phyloP scores from a whole-genome alignment of 1,140 invertebrate species.

The Cydia fagiglandana region DNA sequence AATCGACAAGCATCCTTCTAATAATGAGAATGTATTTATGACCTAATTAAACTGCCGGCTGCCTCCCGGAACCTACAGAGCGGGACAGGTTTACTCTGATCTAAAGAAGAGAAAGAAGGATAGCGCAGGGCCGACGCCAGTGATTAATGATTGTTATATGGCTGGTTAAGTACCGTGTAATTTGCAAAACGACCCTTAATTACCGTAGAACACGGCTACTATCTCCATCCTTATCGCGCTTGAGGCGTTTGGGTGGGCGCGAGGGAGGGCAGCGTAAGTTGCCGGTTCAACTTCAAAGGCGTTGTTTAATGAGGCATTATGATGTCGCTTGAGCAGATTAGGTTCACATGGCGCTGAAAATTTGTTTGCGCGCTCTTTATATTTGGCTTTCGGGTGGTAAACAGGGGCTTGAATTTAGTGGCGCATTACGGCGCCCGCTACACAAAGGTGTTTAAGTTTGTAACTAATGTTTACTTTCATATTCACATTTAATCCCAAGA shows the following conservation, averaged over 20 bases:
- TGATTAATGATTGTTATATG: slow-evolving; percentile 81
- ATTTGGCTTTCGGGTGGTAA: slow-evolving; percentile 70
- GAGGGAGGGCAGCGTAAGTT: slow-evolving; percentile 51
- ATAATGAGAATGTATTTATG: slow-evolving; percentile 79
- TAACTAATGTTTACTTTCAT: slow-evolving; percentile 26
- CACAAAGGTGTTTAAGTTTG: slow-evolving; percentile 27
- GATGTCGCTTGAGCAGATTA: slow-evolving; percentile 73
- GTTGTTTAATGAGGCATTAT: slow-evolving; percentile 77
- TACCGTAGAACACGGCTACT: slow-evolving; percentile 75
- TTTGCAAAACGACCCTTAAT: slow-evolving; percentile 81
- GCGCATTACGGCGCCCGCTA: slow-evolving; percentile 39
- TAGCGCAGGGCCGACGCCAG: slow-evolving; percentile 46
- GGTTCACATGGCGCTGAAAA: slow-evolving; percentile 67
- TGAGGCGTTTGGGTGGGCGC: slow-evolving; percentile 36
- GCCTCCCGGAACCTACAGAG: slow-evolving; percentile 44
- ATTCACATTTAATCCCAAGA: slow-evolving; percentile 17
- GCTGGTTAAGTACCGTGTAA: slow-evolving; percentile 81
- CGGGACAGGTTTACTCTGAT: slow-evolving; percentile 38
- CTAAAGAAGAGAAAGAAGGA: slow-evolving; percentile 50
- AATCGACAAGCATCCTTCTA: slow-evolving; percentile 52
- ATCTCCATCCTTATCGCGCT: slow-evolving; percentile 62
- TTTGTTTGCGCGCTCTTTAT: slow-evolving; percentile 74
- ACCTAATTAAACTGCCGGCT: slow-evolving; percentile 77
- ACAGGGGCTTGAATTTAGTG: slow-evolving; percentile 54
- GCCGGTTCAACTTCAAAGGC: slow-evolving; percentile 61